Conservation (phyloP, 2,113 vertebrate genomes). For the Nestor notabilis region DNA sequence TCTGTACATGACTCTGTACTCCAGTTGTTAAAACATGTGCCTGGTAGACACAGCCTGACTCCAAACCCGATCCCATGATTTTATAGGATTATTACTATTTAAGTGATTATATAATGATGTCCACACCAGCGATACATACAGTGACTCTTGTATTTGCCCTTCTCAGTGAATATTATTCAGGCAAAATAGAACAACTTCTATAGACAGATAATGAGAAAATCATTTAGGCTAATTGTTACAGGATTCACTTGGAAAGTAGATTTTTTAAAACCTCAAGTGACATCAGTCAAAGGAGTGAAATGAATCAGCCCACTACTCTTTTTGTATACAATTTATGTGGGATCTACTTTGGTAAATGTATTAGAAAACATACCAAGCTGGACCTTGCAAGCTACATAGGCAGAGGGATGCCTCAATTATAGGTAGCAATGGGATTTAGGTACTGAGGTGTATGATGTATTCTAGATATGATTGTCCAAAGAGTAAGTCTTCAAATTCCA, state of each 20-base stretch:
- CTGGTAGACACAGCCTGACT: background rate
- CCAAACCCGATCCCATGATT: background rate
- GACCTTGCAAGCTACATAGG: background rate
- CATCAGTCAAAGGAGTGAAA: background rate
- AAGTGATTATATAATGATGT: background rate
- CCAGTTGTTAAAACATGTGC: background rate
- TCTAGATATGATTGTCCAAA: background rate
- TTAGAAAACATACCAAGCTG: background rate
- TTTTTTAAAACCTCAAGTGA: background rate
- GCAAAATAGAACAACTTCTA: background rate
- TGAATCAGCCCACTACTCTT: background rate
- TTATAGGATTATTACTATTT: background rate
- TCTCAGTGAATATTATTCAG: background rate
- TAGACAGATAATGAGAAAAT: background rate
- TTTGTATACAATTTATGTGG: background rate
- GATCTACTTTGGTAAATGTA: background rate
- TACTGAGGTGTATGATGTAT: background rate
- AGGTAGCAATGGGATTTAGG: background rate
- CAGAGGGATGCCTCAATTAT: background rate
- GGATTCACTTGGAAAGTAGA: background rate
- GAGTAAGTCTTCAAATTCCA: background rate
- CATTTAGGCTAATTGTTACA: background rate
- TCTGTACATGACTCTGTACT: background rate
- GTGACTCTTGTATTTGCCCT: background rate
- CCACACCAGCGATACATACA: background rate